Percentiles rank a stretch among this genome's conserved stretches.
Conservation (phyloP, 2,113 vertebrate genomes). For the Genyomyrus donnyi region DNA sequence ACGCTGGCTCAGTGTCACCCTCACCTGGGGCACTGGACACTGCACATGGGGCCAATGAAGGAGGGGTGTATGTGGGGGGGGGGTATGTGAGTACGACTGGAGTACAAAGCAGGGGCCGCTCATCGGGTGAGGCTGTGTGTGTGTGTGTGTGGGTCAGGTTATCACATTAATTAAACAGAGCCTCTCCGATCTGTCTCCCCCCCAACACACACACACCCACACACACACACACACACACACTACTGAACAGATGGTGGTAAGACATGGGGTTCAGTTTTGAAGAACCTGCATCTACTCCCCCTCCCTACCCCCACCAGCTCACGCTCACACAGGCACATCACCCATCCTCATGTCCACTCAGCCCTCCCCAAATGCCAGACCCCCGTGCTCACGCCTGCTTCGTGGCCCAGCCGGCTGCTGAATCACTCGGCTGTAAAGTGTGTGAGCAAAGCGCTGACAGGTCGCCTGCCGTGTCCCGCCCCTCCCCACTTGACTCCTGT, state of each 20-base stretch:
- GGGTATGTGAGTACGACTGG: background rate
- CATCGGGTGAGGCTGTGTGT: background rate
- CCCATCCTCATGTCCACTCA: background rate
- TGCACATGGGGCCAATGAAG: background rate
- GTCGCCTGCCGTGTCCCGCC: slow-evolving; percentile 54
- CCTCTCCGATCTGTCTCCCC: slow-evolving; percentile 3
- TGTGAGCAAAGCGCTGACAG: slow-evolving; percentile 62
- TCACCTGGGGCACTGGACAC: background rate
- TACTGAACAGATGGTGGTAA: slow-evolving; percentile 18
- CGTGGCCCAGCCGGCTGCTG: slow-evolving; percentile 71
- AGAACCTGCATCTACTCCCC: background rate
- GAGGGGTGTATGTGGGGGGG: background rate
- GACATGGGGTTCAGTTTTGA: slow-evolving; percentile 2
- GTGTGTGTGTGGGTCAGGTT: background rate
- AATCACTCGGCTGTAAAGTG: slow-evolving; percentile 78
- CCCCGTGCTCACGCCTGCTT: slow-evolving; percentile 24
- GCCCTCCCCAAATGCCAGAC: slow-evolving; percentile 52
- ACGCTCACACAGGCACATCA: background rate
- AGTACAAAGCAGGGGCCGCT: background rate
- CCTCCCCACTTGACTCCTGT: slow-evolving; percentile 49
- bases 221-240: background rate
- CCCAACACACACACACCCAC: background rate
- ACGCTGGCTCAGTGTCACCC: background rate
- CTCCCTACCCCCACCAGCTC: background rate
- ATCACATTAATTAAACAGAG: slow-evolving; percentile 24